Evolutionary conservation across 2,888 invertebrate genomes (phyloP).

Genomic region (Cosmia pyralina): DNA sequence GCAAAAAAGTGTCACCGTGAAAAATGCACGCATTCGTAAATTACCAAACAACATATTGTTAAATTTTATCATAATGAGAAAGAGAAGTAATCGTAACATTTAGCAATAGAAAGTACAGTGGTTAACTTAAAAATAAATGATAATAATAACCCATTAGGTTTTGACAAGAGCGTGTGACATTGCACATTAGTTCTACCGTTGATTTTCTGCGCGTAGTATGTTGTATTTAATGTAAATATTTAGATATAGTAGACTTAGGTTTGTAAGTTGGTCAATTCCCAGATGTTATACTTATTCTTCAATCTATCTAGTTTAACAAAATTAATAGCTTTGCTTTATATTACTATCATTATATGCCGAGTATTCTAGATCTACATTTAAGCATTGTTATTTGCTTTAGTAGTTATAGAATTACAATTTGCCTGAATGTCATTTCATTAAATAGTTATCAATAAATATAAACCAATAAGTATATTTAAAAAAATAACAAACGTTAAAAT

Average conservation of each 20-base stretch:
- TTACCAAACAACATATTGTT: neutral
- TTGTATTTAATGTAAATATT: constrained; percentile 74
- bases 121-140: constrained; percentile 22
- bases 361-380: constrained; percentile 75
- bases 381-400: constrained; percentile 78
- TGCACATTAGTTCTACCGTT: constrained; percentile 45
- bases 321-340: constrained; percentile 81
- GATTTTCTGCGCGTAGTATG: constrained; percentile 69
- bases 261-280: constrained; percentile 88
- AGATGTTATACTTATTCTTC: constrained; percentile 76
- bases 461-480: constrained; percentile 28
- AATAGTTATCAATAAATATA: constrained; percentile 39
- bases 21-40: constrained; percentile 2
- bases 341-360: constrained; percentile 71
- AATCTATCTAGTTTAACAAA: constrained; percentile 75
- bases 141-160: constrained; percentile 23
- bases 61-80: neutral
- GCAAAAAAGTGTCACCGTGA: neutral
- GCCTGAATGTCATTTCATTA: constrained; percentile 50
- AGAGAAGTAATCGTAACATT: neutral
- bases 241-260: constrained; percentile 78
- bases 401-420: constrained; percentile 76
- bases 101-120: neutral
- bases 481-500: constrained; percentile 30
- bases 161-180: constrained; percentile 24